Percentiles rank a stretch among this genome's conserved stretches.
Evolutionary conservation across 2,113 vertebrate species (phyloP).

Genomic region (Rhinichthys klamathensis): DNA sequence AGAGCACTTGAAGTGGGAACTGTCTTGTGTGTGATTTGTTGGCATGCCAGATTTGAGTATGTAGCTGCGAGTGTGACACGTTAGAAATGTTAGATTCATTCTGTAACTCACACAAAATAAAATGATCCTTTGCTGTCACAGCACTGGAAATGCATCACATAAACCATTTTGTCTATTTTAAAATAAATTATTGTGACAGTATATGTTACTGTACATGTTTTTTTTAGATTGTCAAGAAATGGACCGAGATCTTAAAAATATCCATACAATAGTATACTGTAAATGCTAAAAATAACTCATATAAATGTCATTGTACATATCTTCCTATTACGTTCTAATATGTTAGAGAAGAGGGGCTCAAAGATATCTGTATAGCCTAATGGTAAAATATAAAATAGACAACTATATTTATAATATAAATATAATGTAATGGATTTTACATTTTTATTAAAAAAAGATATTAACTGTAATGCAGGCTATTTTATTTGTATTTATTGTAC

Average conservation of each 20-base stretch:
- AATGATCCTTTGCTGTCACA: neutral
- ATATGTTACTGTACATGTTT: neutral
- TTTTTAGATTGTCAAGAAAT: neutral
- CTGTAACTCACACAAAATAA: neutral
- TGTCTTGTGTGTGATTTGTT: too few species aligned
- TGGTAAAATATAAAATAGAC: too few species aligned
- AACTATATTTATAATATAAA: too few species aligned
- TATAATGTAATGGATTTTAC: too few species aligned
- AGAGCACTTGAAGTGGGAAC: neutral
- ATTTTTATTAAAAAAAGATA: too few species aligned
- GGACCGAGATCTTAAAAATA: neutral
- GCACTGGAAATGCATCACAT: neutral
- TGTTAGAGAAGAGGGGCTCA: neutral
- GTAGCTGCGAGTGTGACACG: neutral
- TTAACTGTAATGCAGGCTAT: neutral
- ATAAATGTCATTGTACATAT: neutral
- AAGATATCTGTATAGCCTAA: neutral
- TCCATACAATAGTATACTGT: neutral
- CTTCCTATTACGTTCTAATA: neutral
- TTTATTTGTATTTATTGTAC: neutral
- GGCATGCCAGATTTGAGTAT: neutral
- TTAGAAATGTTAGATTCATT: neutral
- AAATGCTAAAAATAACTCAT: neutral
- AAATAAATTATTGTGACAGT: neutral
- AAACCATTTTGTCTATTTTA: neutral